Base-by-base conservation (phyloP, 1,140 invertebrate genomes). In the Drosophila bocki region DNA sequence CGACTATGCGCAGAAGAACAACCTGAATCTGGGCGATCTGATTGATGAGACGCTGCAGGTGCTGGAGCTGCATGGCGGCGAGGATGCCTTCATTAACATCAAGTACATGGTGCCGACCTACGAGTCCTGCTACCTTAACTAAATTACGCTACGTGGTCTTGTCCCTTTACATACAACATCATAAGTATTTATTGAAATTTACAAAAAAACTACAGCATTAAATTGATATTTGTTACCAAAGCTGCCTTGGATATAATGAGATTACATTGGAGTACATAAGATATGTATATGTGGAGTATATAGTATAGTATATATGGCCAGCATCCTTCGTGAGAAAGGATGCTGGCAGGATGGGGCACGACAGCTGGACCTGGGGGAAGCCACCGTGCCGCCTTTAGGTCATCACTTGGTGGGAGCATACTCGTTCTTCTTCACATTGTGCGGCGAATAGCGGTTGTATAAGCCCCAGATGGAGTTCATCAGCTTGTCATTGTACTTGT, bases 81-180 rank as follows among this genome's bases (percentile, higher is more conserved):
- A 97, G 84, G 97, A 99, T 94, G 98, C 98, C n/a, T 99, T 98
- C 91, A 98, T 98, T 75, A 98, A 99, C 93, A 99, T 99, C 79
- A 99, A 99, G 94, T 99, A 99, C 92, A 98, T 99, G 96, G 95
- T 99, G 62, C 98, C 98, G 1, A 99, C 98, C 7, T 99, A 99
- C 84, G 98, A 99, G 93, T 91, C 87, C 7, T 92, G 87, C 80
- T 92, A 91, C 61, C 87, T 92, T 42, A 92, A 92, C 62, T 92
- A 58, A 90, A 26, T 26, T 19, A 56, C 54, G 44, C 57, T 44
- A 63, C 15, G 19, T 79, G 68, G 62, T 54, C 54, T 71, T 63
- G 70, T 76, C 68, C 53, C 61, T 76, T 76, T 79, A 67, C 65
- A 75, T 74, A 37, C 75, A 78, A 84, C 68, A 72, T 88, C 70